A percentile compares a stretch with the other conserved stretches of the same genome.
These are phyloP conservation scores for Caenorhabditis japonica DNA, from an alignment of 2,888 invertebrate genomes.

Conservation along the genomic window DNA sequence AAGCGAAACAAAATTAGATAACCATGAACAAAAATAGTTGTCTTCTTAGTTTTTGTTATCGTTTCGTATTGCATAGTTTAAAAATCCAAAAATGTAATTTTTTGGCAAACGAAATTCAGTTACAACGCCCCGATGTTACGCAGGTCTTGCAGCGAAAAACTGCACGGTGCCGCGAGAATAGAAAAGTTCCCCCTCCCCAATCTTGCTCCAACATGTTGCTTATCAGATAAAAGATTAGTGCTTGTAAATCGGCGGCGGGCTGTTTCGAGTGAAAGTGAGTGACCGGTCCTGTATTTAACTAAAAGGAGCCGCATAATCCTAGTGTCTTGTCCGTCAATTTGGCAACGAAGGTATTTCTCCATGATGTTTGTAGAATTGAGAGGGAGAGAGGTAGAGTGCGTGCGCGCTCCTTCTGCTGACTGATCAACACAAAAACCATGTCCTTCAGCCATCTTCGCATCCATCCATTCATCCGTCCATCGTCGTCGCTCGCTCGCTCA, in stretches of 20 bases:
- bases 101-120: too few species aligned
- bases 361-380: constrained; percentile 36
- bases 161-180: too few species aligned
- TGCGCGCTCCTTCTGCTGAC: constrained; percentile 18
- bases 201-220: constrained; percentile 27
- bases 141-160: too few species aligned
- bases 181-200: constrained; percentile 12
- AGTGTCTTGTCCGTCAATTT: constrained; percentile 26
- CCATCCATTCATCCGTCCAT: too few species aligned
- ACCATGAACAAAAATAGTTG: too few species aligned
- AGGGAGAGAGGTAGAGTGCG: too few species aligned
- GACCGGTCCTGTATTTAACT: constrained; percentile 47
- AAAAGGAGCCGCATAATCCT: constrained; percentile 37
- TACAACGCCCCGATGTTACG: too few species aligned
- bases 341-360: constrained; percentile 31
- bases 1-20: too few species aligned
- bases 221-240: constrained; percentile 44
- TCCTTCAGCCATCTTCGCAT: constrained; percentile 48
- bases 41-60: too few species aligned
- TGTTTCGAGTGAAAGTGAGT: constrained; percentile 6
- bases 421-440: constrained; percentile 47
- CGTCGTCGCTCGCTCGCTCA: constrained; percentile 39
- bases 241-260: constrained; percentile 27
- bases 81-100: too few species aligned
- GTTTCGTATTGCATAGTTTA: too few species aligned